Percentiles rank a stretch among this genome's conserved stretches.
Conservation (phyloP, 1,140 invertebrate genomes). For the Gonioctena quinquepunctata region DNA sequence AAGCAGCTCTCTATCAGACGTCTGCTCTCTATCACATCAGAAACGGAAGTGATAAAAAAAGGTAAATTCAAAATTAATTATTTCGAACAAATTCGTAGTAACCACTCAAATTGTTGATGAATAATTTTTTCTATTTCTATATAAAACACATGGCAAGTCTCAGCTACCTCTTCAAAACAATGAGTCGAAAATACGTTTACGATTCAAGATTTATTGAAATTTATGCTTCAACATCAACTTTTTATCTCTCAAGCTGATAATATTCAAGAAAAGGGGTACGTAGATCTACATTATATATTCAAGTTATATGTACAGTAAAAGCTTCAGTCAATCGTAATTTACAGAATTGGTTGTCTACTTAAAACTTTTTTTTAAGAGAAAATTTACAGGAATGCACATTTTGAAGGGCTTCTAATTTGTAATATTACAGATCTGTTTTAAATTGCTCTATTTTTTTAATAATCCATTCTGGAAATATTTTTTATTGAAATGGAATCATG, state of each 20-base stretch:
- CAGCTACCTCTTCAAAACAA: slow-evolving; percentile 30
- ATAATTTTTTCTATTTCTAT: slow-evolving; percentile 1
- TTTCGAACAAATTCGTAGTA: too few relatives aligned
- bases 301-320: slow-evolving; percentile 40
- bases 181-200: not conserved
- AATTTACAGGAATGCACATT: too few relatives aligned
- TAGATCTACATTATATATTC: slow-evolving; percentile 6
- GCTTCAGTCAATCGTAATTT: slow-evolving; percentile 38
- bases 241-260: slow-evolving; percentile 12
- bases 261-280: slow-evolving; percentile 4
- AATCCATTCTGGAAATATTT: too few relatives aligned
- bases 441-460: too few relatives aligned
- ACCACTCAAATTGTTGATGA: slow-evolving; percentile 17
- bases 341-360: slow-evolving; percentile 17
- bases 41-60: too few relatives aligned
- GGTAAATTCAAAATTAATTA: too few relatives aligned
- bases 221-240: slow-evolving; percentile 9
- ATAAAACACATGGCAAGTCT: slow-evolving; percentile 28
- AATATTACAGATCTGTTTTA: too few relatives aligned
- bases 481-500: too few relatives aligned
- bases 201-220: not conserved
- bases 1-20: too few relatives aligned
- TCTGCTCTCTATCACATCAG: too few relatives aligned
- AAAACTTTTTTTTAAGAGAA: too few relatives aligned
- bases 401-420: too few relatives aligned